Conservation (phyloP, 2,113 vertebrate species). For the Halcyon malimbica region DNA sequence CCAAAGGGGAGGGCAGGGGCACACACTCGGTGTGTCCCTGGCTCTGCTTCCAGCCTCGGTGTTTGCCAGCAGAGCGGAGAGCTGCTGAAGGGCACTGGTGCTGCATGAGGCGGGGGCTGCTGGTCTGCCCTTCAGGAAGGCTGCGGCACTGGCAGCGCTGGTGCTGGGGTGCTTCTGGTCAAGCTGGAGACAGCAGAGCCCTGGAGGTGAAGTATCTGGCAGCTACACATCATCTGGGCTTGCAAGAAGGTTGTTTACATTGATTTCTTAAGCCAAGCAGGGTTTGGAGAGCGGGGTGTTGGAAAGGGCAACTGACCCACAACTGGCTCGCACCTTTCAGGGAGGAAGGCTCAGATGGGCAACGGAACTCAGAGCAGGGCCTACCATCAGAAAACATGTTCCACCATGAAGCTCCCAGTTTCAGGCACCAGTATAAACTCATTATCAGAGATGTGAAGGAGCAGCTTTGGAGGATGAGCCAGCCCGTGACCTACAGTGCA, state of each 20-base stretch:
- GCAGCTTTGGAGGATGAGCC: not conserved
- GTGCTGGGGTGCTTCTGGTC: not conserved
- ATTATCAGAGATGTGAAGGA: fast-evolving
- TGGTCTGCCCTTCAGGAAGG: not conserved
- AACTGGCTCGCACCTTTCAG: fast-evolving
- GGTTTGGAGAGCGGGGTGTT: not conserved
- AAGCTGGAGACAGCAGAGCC: not conserved
- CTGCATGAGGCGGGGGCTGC: not conserved
- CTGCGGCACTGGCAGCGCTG: not conserved
- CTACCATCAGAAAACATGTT: not conserved
- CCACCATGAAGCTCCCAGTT: not conserved
- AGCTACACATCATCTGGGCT: fast-evolving
- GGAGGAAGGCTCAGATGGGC: not conserved
- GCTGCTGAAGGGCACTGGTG: not conserved
- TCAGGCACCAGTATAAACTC: not conserved
- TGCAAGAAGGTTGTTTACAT: not conserved
- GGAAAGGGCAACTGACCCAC: not conserved
- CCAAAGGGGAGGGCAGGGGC: not conserved
- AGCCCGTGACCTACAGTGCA: fast-evolving
- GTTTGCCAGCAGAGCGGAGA: not conserved
- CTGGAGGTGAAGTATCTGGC: not conserved
- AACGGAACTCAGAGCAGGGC: not conserved
- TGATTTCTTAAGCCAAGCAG: not conserved
- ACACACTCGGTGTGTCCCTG: fast-evolving
- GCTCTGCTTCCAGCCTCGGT: not conserved